A percentile compares a stretch with the other conserved stretches of the same genome.
These are phyloP conservation scores for Aurelia sp. DNA, from an alignment of 30 jellyfish, hydroid and myxozoan species.

Conservation along the genomic window DNA sequence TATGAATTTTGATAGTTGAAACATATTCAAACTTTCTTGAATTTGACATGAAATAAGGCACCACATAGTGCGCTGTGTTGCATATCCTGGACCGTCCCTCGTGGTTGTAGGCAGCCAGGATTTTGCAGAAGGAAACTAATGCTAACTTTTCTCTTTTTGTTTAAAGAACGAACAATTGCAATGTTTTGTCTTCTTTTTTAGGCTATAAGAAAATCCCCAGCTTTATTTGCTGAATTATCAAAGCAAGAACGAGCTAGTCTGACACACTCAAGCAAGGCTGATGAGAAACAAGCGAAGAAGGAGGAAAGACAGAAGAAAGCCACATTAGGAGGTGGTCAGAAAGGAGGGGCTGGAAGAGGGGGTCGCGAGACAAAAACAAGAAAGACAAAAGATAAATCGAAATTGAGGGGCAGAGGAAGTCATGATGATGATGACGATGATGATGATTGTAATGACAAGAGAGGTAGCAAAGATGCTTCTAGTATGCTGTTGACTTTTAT, in stretches of 20 bases:
- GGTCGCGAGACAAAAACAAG: slow-evolving; percentile 89
- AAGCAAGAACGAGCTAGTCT: slow-evolving; percentile 73
- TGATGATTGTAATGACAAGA: slow-evolving; percentile 37
- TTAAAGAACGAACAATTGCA: too few species aligned
- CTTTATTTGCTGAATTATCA: slow-evolving; percentile 85
- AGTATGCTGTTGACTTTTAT: slow-evolving; percentile 65
- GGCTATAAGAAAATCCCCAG: slow-evolving; percentile 88
- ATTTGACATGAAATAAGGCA: too few species aligned
- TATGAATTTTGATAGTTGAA: too few species aligned
- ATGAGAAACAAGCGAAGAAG: slow-evolving; percentile 56
- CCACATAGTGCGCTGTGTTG: too few species aligned
- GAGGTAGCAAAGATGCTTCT: slow-evolving; percentile 27
- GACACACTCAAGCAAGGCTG: slow-evolving; percentile 73
- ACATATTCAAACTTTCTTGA: too few species aligned
- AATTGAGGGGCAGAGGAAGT: slow-evolving; percentile 60
- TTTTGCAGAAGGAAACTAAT: too few species aligned
- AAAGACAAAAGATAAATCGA: slow-evolving; percentile 78
- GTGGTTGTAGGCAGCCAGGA: too few species aligned
- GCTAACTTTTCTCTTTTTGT: too few species aligned
- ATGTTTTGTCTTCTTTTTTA: not conserved
- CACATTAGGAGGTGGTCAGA: slow-evolving; percentile 85
- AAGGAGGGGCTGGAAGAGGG: slow-evolving; percentile 97
- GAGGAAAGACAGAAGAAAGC: slow-evolving; percentile 96
- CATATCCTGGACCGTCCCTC: too few species aligned
- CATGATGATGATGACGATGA: slow-evolving; percentile 75